These are phyloP conservation scores for Pluvianellus socialis DNA, from an alignment of 2,113 vertebrate species.

Conservation along the genomic window DNA sequence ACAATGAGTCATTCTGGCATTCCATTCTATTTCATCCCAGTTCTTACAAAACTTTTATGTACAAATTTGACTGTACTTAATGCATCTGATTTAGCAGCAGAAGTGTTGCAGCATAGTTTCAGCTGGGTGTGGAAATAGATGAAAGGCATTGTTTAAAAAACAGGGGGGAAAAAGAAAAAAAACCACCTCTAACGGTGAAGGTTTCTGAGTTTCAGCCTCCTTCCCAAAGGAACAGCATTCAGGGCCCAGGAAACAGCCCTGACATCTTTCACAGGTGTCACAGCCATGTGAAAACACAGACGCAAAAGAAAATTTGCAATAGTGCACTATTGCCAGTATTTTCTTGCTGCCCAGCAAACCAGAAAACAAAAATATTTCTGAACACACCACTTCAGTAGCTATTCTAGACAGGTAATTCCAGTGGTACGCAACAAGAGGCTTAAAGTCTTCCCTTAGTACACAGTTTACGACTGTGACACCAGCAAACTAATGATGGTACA, in stretches of 20 bases:
- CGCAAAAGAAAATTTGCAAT: not conserved
- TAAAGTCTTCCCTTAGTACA: not conserved
- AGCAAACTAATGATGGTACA: not conserved
- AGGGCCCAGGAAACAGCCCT: not conserved
- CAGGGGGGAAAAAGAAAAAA: not conserved
- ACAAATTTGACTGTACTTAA: slow-evolving; percentile 30
- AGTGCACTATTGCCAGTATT: not conserved
- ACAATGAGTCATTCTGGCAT: slow-evolving; percentile 72
- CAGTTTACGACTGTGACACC: not conserved
- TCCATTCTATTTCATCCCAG: slow-evolving; percentile 26
- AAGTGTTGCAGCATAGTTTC: not conserved
- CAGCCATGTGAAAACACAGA: not conserved
- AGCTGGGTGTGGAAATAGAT: slow-evolving; percentile 4
- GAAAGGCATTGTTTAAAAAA: not conserved
- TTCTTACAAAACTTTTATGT: slow-evolving; percentile 44
- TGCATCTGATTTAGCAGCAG: slow-evolving; percentile 11
- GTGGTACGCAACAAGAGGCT: not conserved
- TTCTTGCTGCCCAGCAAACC: not conserved
- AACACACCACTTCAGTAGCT: not conserved
- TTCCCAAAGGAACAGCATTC: not conserved
- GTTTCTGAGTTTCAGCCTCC: not conserved
- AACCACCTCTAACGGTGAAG: not conserved
- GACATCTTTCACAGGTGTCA: not conserved
- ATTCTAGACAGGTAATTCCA: not conserved
- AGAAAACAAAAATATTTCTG: not conserved